phyloP scores from a whole-genome alignment of 2,888 invertebrate genomes.

The Platycheirus rosarum region DNA sequence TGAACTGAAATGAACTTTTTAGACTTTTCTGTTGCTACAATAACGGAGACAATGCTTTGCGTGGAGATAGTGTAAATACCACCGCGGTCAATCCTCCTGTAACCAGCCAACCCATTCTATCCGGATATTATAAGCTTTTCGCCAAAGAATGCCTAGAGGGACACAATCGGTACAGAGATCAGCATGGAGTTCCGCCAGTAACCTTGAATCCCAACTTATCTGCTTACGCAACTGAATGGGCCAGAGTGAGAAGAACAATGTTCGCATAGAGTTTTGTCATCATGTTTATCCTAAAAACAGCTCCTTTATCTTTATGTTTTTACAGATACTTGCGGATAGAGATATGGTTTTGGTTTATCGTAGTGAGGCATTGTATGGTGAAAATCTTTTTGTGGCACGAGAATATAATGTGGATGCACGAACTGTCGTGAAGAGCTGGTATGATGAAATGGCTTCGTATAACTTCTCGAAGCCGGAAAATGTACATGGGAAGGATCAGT shows the following conservation, averaged over 20 bases:
- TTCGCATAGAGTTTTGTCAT: background rate
- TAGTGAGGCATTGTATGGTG: slow-evolving; percentile 90
- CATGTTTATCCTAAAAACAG: slow-evolving; percentile 4
- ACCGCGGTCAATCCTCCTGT: background rate
- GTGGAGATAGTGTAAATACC: background rate
- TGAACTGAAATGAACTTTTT: too few species aligned
- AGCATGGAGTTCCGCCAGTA: slow-evolving; percentile 88
- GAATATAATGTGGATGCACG: slow-evolving; percentile 87
- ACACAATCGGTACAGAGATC: slow-evolving; percentile 88
- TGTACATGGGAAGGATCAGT: slow-evolving; percentile 89
- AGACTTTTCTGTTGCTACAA: slow-evolving; percentile 19
- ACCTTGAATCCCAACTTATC: slow-evolving; percentile 86
- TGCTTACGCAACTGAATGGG: slow-evolving; percentile 89
- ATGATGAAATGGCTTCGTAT: slow-evolving; percentile 88
- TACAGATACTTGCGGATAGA: slow-evolving; percentile 50
- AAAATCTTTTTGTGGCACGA: slow-evolving; percentile 91
- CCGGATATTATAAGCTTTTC: slow-evolving; percentile 82
- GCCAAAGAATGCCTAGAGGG: slow-evolving; percentile 88
- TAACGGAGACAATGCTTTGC: background rate
- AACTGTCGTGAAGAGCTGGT: slow-evolving; percentile 92
- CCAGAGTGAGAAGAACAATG: slow-evolving; percentile 81
- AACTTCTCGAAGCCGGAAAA: slow-evolving; percentile 86
- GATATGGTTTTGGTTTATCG: slow-evolving; percentile 86
- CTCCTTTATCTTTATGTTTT: background rate
- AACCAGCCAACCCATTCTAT: slow-evolving; percentile 14